Evolutionary conservation across 1,140 invertebrate species (phyloP), one percentile per base, ranked within the genome.

Genomic region (Drosophila setifemur): DNA sequence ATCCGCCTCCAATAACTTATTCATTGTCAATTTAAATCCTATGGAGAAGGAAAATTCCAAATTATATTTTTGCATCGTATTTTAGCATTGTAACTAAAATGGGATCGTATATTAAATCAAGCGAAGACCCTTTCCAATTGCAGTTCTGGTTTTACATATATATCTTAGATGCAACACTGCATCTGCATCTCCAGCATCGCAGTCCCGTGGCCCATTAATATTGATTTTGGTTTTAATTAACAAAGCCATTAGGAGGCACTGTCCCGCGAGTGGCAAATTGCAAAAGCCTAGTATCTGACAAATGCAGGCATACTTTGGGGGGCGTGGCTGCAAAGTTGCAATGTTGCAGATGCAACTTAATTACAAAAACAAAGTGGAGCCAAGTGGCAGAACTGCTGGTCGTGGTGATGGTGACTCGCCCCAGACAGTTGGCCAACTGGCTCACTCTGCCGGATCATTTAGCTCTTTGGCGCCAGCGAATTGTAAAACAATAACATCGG

Each of bases 171-270:
- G 50, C 16, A 9, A 7, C 16, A 67, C 75, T 57, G 49, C 69
- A 23, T n/a, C n/a, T n/a, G 40, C 50, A 43, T 28, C 44, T 28
- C 39, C 19, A 37, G 14, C 14, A 29, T 23, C 16, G 25, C 35
- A 0, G 43, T 26, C 35, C 42, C 14, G 39, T 21, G 5, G 29
- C 3, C 55, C 43, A 71, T 66, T 71, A 39, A 45, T 79, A 85
- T 83, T 83, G 78, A 74, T 83, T 79, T 85, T 71, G 64, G 68
- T 83, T 85, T 85, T 85, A 85, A 85, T 85, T 85, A 85, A 85
- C 58, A 75, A 86, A 85, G 58, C 81, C 81, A 85, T 85, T 85
- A 75, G 73, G 79, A n/a, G 71, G 81, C 71, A 67, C 57, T 73
- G 50, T 52, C 43, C 40, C 39, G 67, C 40, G 28, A 71, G 23